phyloP scores from a whole-genome alignment of 2,113 vertebrate species.

The Hippopotamus amphibius region DNA sequence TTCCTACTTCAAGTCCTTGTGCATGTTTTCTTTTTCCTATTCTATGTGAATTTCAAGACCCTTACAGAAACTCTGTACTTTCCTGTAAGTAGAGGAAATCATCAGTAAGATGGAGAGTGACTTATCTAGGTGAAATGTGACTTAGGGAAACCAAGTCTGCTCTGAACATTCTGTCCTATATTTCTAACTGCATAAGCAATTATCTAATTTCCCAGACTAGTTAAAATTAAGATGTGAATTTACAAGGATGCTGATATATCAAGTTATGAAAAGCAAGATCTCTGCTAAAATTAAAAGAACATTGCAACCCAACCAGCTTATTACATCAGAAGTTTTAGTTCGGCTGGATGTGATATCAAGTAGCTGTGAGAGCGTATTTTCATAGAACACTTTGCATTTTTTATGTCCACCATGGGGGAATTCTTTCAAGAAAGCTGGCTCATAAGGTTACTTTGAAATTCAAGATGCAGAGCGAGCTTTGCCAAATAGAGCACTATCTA shows the following conservation, averaged over 20 bases:
- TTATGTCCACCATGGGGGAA: conserved; percentile 35
- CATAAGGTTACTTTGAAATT: conserved; percentile 68
- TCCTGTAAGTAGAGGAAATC: conserved; percentile 50
- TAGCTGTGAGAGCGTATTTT: neutral
- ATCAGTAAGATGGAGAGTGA: conserved; percentile 5
- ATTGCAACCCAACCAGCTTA: neutral
- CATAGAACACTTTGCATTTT: conserved; percentile 57
- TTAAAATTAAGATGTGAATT: conserved; percentile 49
- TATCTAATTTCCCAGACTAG: neutral
- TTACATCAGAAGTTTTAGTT: conserved; percentile 35
- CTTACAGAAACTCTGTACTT: conserved; percentile 22
- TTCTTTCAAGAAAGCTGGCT: conserved; percentile 65
- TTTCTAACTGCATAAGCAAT: neutral
- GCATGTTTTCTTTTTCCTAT: neutral
- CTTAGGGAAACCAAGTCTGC: neutral
- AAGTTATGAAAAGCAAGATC: neutral
- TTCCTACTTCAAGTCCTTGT: neutral
- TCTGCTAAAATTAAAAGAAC: conserved; percentile 37
- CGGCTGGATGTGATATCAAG: neutral
- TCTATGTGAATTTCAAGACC: neutral
- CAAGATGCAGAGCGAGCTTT: conserved; percentile 20
- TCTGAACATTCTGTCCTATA: neutral
- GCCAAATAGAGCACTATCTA: conserved; percentile 50
- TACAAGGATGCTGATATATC: neutral
- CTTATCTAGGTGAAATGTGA: conserved; percentile 55